Conservation (phyloP, 2,797 vertebrate species). For the Xyrichtys novacula region DNA sequence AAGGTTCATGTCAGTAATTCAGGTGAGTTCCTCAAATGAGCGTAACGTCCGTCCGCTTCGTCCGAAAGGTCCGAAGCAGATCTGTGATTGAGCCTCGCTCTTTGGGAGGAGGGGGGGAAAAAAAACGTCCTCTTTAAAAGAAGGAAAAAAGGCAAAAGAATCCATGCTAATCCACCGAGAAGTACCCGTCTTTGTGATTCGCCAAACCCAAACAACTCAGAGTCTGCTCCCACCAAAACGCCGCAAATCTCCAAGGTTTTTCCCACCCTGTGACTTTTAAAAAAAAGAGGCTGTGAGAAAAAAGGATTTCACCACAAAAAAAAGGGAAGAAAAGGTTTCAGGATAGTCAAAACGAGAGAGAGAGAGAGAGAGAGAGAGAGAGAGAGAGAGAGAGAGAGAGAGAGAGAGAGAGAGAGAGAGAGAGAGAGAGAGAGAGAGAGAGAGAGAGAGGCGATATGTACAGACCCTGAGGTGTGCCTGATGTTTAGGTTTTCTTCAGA, state of each 20-base stretch:
- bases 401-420: not conserved
- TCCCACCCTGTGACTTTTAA: not conserved
- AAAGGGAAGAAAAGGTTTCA: conserved; percentile 10
- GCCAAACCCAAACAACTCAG: conserved; percentile 40
- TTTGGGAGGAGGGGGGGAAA: conserved; percentile 53
- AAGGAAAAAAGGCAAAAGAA: conserved; percentile 16
- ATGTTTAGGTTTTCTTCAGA: conserved; percentile 42
- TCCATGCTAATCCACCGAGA: conserved; percentile 23
- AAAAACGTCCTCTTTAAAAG: conserved; percentile 26
- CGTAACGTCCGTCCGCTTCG: conserved; percentile 7
- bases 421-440: conserved; percentile 3
- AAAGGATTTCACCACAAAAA: conserved; percentile 38
- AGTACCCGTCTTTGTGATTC: conserved; percentile 16
- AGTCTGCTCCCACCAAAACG: conserved; percentile 21
- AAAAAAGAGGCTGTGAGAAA: conserved; percentile 2
- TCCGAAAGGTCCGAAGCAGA: conserved; percentile 29
- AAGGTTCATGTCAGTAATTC: conserved; percentile 23
- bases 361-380: conserved; percentile 10
- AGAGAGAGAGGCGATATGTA: conserved; percentile 63
- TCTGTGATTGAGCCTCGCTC: conserved; percentile 67
- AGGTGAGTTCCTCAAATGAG: conserved; percentile 9
- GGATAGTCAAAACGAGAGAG: conserved; percentile 32
- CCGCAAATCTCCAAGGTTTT: conserved; percentile 24
- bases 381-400: not conserved
- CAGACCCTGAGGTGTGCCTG: conserved; percentile 81